Percentiles rank a stretch among this genome's conserved stretches.
These are phyloP conservation scores for Trissolcus brochymenae DNA, from an alignment of 2,888 invertebrate genomes.

Conservation along the genomic window DNA sequence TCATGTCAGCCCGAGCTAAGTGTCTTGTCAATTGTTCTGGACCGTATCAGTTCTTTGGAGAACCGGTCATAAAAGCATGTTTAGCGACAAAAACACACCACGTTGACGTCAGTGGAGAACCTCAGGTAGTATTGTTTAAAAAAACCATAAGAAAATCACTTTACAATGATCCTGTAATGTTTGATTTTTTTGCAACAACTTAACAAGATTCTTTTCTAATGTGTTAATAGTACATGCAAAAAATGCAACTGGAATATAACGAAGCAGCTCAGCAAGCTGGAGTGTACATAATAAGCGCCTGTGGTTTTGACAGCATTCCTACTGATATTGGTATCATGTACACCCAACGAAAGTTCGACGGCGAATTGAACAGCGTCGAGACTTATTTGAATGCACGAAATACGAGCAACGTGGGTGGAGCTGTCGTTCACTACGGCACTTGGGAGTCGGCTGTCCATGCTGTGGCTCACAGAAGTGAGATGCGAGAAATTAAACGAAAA, in stretches of 20 bases:
- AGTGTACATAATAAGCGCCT: slow-evolving; percentile 92
- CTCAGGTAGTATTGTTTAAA: slow-evolving; percentile 78
- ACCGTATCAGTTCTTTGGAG: slow-evolving; percentile 92
- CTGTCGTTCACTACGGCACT: slow-evolving; percentile 87
- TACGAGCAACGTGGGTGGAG: slow-evolving; percentile 64
- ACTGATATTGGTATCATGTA: slow-evolving; percentile 91
- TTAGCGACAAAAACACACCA: slow-evolving; percentile 88
- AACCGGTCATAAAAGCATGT: slow-evolving; percentile 91
- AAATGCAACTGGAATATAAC: slow-evolving; percentile 89
- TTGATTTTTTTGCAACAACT: too few relatives aligned
- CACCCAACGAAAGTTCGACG: slow-evolving; percentile 86
- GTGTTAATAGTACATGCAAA: slow-evolving; percentile 84
- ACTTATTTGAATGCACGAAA: slow-evolving; percentile 80
- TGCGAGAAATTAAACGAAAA: slow-evolving; percentile 82
- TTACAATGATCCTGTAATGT: too few relatives aligned
- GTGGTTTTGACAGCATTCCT: slow-evolving; percentile 96
- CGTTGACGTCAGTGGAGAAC: slow-evolving; percentile 95
- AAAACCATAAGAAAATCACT: too few relatives aligned
- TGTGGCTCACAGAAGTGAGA: slow-evolving; percentile 81
- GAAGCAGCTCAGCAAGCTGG: slow-evolving; percentile 85
- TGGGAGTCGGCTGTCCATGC: slow-evolving; percentile 93
- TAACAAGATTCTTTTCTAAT: too few relatives aligned
- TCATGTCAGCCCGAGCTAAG: slow-evolving; percentile 88
- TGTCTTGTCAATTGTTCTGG: slow-evolving; percentile 95
- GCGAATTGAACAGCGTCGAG: slow-evolving; percentile 86